A percentile compares a stretch with the other conserved stretches of the same genome.
These are phyloP conservation scores for Anisognathus igniventris DNA, from an alignment of 2,797 vertebrate genomes.

Conservation along the genomic window DNA sequence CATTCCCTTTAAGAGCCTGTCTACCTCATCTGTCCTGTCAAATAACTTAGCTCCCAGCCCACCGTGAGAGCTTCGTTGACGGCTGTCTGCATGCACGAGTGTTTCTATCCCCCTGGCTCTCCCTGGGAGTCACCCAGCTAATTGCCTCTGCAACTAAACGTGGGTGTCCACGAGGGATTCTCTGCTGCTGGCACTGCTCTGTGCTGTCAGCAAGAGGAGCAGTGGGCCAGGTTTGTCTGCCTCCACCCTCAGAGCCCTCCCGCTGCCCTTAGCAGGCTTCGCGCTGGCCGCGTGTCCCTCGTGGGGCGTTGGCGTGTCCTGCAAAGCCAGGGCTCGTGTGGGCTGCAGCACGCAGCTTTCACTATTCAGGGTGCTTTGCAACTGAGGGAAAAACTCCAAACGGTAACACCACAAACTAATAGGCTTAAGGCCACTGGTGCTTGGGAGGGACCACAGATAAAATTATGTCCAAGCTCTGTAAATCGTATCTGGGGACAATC, in stretches of 20 bases:
- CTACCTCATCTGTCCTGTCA: neutral
- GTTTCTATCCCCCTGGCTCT: neutral
- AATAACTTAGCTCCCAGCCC: neutral
- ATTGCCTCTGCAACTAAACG: neutral
- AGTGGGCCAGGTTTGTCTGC: neutral
- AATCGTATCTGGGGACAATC: fast-evolving
- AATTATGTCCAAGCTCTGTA: neutral
- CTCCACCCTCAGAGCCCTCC: neutral
- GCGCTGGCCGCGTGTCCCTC: neutral
- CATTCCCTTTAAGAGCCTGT: neutral
- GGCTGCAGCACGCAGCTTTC: neutral
- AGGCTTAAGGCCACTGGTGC: neutral
- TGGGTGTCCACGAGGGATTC: fast-evolving
- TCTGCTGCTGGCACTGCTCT: neutral
- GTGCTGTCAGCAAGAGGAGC: neutral
- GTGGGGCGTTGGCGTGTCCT: neutral
- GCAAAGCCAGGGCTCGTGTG: neutral
- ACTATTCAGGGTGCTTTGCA: neutral
- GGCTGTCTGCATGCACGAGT: neutral
- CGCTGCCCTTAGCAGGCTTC: neutral
- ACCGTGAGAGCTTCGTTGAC: neutral
- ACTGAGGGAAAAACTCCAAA: neutral
- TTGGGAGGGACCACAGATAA: neutral
- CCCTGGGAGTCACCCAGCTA: neutral
- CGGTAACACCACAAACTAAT: neutral